Conservation (phyloP, 2,113 vertebrate genomes). For the Hypomesus transpacificus region DNA sequence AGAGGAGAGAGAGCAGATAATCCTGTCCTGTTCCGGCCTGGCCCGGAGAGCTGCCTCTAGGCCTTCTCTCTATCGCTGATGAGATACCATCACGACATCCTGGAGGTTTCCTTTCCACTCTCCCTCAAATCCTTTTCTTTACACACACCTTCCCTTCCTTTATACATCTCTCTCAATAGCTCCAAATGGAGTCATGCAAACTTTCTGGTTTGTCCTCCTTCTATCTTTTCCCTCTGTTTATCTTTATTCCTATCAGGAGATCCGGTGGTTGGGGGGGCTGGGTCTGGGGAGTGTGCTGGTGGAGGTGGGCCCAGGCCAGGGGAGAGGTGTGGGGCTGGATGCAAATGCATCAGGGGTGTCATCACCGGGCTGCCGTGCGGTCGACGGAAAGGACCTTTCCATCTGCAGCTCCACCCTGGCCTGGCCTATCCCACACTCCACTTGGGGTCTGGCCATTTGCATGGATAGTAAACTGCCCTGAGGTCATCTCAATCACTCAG, state of each 20-base stretch:
- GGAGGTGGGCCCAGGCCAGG: slow-evolving; percentile 17
- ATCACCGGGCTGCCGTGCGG: slow-evolving; percentile 27
- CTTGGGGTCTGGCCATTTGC: slow-evolving; percentile 35
- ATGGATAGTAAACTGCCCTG: slow-evolving; percentile 44
- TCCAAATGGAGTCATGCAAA: neutral
- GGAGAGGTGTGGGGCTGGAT: slow-evolving; percentile 34
- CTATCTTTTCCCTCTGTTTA: slow-evolving; percentile 22
- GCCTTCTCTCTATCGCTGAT: slow-evolving; percentile 52
- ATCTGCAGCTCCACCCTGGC: slow-evolving; percentile 12
- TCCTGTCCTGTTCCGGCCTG: slow-evolving; percentile 46
- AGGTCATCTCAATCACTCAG: slow-evolving; percentile 22
- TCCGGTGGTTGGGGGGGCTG: neutral
- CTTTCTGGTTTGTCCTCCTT: neutral
- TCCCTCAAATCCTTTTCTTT: slow-evolving; percentile 11
- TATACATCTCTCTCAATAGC: slow-evolving; percentile 6
- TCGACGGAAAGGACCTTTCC: slow-evolving; percentile 37
- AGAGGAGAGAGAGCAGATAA: slow-evolving; percentile 31
- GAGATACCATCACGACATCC: slow-evolving; percentile 38
- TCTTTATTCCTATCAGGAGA: neutral
- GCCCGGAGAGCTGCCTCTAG: slow-evolving; percentile 48
- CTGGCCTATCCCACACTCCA: slow-evolving; percentile 15
- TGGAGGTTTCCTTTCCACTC: neutral
- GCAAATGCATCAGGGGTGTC: slow-evolving; percentile 36
- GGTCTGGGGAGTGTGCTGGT: neutral
- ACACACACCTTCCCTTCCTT: neutral